Conservation (phyloP, 2,797 vertebrate species). For the Myotis myotis region DNA sequence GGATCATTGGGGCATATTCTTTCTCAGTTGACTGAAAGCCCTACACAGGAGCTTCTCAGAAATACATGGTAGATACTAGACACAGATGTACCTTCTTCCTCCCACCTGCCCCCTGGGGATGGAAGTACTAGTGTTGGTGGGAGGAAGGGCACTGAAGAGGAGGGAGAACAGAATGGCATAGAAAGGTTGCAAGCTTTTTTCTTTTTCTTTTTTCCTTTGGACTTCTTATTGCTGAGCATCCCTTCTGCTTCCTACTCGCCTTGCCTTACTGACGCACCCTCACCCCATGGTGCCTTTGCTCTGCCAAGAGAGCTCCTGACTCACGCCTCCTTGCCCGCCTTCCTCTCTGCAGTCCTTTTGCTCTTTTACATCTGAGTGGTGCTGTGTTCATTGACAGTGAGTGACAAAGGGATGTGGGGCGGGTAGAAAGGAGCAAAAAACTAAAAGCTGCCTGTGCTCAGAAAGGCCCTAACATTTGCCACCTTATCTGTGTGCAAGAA, state of each 20-base stretch:
- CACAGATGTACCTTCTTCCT: not conserved
- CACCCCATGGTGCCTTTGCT: too few relatives aligned
- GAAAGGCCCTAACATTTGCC: not conserved
- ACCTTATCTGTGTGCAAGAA: not conserved
- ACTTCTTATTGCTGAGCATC: not conserved
- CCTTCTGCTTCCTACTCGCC: not conserved
- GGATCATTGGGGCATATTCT: not conserved
- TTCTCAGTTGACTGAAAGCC: not conserved
- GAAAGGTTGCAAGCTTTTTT: not conserved
- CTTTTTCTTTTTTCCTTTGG: not conserved
- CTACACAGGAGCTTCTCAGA: not conserved
- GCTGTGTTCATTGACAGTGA: not conserved
- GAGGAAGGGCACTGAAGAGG: not conserved
- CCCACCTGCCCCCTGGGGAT: accelerated
- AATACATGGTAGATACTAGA: not conserved
- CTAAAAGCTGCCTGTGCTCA: accelerated
- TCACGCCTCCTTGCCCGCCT: not conserved
- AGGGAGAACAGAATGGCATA: not conserved
- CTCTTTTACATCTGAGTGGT: accelerated
- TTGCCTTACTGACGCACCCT: not conserved
- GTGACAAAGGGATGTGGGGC: not conserved
- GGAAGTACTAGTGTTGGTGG: too few relatives aligned
- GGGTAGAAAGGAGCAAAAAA: not conserved
- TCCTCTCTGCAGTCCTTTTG: not conserved
- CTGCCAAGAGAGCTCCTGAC: not conserved